Evolutionary conservation across 37 sponge, comb jelly and placozoan genomes (phyloP), one percentile per base, ranked within the genome.

Genomic region (Oopsacas minuta): DNA sequence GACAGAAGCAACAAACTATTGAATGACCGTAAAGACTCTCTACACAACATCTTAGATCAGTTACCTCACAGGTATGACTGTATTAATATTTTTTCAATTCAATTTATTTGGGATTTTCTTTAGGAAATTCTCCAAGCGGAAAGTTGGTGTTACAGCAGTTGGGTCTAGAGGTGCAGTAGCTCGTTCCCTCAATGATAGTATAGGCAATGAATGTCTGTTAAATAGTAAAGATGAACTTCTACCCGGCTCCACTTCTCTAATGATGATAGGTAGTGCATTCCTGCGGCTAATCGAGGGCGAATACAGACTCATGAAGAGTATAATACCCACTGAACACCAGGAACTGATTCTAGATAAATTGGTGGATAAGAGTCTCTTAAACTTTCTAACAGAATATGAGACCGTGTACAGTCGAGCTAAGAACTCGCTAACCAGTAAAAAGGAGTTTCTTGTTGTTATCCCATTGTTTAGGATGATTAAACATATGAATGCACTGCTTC

Each of bases 261-360:
- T 61, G 75, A 10, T 61, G 75, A 3, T 61, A 61, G 75, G 32
- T 5, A 61, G 75, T 12, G 75, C 28, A 34, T 61, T 61, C 30
- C 75, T 61, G 28, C 75, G 75, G 28, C 75, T 61, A 3, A 61
- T 61, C 22, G 75, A 96, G 92, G 87, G 89, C 53, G 96, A 96
- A 82, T 83, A 82, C 37, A 38, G 46, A 0, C 84, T 96, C 51
- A 93, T 93, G 96, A 52, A 46, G 83, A 82, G 82, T 37, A 86
- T 96, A 81, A 84, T 96, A 3, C 91, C 97, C 15, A 38, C 0
- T 0, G 37, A 39, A 12, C 91, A 92, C 83, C 92, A 91, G 36
- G 34, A 37, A 0, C 85, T 85, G 5, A 90, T 92, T 39, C 89
- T 94, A 53, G 88, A 88, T 30, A 37, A 83, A 32, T 86, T 96